phyloP scores from a whole-genome alignment of 1,140 invertebrate genomes.

The Melitaea cinxia region DNA sequence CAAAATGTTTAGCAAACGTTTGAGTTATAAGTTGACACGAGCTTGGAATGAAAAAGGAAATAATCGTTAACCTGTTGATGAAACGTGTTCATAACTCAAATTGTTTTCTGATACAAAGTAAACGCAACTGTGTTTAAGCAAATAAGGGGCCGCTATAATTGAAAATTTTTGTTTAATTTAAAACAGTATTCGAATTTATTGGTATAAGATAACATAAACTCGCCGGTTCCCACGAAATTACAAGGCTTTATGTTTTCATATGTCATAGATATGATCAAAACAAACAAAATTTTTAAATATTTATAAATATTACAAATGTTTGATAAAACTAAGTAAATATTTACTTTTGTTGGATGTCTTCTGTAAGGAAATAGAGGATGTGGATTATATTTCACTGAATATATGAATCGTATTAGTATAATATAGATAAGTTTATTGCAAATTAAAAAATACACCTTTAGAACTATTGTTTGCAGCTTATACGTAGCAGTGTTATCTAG shows the following conservation, averaged over 20 bases:
- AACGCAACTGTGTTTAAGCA: not conserved
- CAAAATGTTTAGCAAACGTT: not conserved
- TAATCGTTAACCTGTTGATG: not conserved
- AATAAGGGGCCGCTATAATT: conserved; percentile 20
- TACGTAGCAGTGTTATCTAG: too few species aligned
- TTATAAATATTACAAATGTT: too few species aligned
- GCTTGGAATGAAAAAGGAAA: not conserved
- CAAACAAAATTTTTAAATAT: too few species aligned
- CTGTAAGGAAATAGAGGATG: too few species aligned
- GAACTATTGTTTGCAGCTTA: too few species aligned
- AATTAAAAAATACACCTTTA: too few species aligned
- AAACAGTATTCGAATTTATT: conserved; percentile 27
- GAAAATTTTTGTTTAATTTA: conserved; percentile 33
- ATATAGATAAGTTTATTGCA: too few species aligned
- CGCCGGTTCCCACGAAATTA: conserved; percentile 5
- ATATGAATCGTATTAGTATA: too few species aligned
- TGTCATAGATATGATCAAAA: too few species aligned
- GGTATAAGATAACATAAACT: conserved; percentile 21
- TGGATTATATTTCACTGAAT: too few species aligned
- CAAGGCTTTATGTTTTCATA: conserved; percentile 3
- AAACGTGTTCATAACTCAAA: conserved; percentile 1
- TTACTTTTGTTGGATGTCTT: too few species aligned
- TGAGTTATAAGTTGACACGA: not conserved
- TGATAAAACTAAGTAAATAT: too few species aligned
- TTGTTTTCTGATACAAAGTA: conserved; percentile 8